These are phyloP conservation scores for Ophraella communa DNA, from an alignment of 2,888 invertebrate species.

Conservation along the genomic window DNA sequence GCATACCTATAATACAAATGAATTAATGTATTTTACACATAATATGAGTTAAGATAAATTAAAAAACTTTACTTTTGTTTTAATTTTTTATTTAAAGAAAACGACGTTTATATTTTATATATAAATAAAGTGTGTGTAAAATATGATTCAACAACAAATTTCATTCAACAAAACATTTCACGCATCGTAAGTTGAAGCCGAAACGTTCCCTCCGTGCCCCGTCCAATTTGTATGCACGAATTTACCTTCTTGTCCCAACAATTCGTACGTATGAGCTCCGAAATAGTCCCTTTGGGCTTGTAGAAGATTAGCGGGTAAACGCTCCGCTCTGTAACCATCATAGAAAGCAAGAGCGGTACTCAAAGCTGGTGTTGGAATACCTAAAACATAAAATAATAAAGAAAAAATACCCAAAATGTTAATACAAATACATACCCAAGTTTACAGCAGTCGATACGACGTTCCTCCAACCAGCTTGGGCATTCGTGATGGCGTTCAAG, in stretches of 20 bases:
- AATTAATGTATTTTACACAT: too few species aligned
- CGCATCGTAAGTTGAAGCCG: conserved; percentile 89
- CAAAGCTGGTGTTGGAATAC: conserved; percentile 94
- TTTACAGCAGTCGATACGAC: conserved; percentile 74
- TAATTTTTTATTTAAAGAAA: background rate
- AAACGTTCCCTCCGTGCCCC: conserved; percentile 94
- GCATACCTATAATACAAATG: too few species aligned
- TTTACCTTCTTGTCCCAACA: conserved; percentile 82
- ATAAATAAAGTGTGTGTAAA: conserved; percentile 5
- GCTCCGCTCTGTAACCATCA: conserved; percentile 89
- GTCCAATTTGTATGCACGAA: conserved; percentile 99
- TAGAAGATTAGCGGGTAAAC: conserved; percentile 92
- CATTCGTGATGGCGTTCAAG: conserved; percentile 77
- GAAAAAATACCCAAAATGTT: too few species aligned
- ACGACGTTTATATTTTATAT: background rate
- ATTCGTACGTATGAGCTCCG: conserved; percentile 98
- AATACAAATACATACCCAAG: conserved; percentile 46
- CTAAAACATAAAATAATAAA: conserved; percentile 66
- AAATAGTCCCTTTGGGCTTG: conserved; percentile 99
- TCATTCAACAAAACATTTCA: conserved; percentile 54
- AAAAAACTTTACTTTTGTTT: too few species aligned
- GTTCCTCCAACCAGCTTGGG: conserved; percentile 85
- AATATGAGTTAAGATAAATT: too few species aligned
- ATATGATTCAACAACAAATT: conserved; percentile 5
- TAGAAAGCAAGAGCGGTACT: conserved; percentile 95